phyloP scores from a whole-genome alignment of 2,888 invertebrate genomes.

The Leptothorax acervorum region DNA sequence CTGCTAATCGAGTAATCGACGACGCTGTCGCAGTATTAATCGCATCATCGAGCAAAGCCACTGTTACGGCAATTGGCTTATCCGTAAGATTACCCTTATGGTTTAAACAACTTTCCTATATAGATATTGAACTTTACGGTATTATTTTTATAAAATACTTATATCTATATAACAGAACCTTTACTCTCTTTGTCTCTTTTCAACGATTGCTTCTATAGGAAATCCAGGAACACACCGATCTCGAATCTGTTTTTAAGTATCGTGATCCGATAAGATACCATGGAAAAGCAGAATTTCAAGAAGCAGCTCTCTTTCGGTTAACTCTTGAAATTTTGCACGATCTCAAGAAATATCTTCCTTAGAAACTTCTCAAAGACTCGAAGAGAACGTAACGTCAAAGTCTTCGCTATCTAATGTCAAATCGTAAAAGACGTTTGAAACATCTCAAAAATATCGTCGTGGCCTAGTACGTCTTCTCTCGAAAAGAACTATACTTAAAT shows the following conservation, averaged over 20 bases:
- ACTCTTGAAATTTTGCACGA: not conserved
- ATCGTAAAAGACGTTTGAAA: not conserved
- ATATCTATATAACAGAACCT: not conserved
- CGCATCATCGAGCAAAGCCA: slow-evolving; percentile 41
- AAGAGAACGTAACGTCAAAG: not conserved
- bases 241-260: not conserved
- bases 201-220: not conserved
- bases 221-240: not conserved
- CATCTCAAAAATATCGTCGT: not conserved
- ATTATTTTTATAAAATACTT: not conserved
- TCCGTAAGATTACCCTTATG: not conserved
- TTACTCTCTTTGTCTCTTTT: not conserved
- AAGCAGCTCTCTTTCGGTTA: not conserved
- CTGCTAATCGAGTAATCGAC: slow-evolving; percentile 56
- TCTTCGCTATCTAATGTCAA: not conserved
- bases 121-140: not conserved
- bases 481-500: not conserved
- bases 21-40: slow-evolving; percentile 18
- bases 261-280: not conserved
- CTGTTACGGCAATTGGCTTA: not conserved
- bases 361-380: not conserved
- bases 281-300: not conserved
- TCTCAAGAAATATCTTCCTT: not conserved
- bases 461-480: not conserved
- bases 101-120: not conserved